Evolutionary conservation across 2,888 invertebrate species (phyloP), one percentile per base, ranked within the genome.

Genomic region (Drosophila testacea): DNA sequence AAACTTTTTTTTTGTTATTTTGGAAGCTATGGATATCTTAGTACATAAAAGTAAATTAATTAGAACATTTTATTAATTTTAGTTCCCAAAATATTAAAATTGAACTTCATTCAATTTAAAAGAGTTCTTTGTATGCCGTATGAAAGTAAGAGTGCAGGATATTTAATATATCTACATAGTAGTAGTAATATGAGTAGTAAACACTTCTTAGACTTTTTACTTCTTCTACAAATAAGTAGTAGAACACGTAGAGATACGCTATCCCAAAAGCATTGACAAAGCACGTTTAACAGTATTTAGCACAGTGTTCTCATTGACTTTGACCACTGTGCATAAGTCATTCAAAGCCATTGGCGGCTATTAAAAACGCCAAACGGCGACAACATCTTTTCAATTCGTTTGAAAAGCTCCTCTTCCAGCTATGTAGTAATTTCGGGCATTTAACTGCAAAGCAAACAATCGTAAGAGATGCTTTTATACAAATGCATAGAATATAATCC

Each of bases 391-490:
- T 77, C 75, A 86, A 74, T 79, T 83, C 74, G 61, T 73, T 73
- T 83, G 69, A 73, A 88, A 88, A 86, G 79, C 73, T 83, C 50
- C 63, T 50, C 67, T 52, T 51, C 27, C 41, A 47, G 16, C 39
- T 38, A 32, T 22, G 16, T n/a, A 57, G 56, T 63, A 65, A 70
- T 72, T 66, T 69, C 55, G 63, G 68, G 56, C 67, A 80, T 88
- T 82, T 88, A 89, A 82, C 83, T 81, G 79, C 76, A 77, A 81
- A 75, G 79, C 84, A 81, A 82, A 88, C 86, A 85, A 85, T 86
- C 85, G 76, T 83, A 75, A 89, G 81, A 83, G 83, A 81, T 79
- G 86, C 80, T 84, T 89, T 84, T 89, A 87, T 80, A 67, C 64
- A 60, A 56, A 67, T 67, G 77, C 71, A 75, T 80, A 77, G 79